Evolutionary conservation across 1,140 invertebrate species (phyloP).

Genomic region (Philotrypesis tridentata): DNA sequence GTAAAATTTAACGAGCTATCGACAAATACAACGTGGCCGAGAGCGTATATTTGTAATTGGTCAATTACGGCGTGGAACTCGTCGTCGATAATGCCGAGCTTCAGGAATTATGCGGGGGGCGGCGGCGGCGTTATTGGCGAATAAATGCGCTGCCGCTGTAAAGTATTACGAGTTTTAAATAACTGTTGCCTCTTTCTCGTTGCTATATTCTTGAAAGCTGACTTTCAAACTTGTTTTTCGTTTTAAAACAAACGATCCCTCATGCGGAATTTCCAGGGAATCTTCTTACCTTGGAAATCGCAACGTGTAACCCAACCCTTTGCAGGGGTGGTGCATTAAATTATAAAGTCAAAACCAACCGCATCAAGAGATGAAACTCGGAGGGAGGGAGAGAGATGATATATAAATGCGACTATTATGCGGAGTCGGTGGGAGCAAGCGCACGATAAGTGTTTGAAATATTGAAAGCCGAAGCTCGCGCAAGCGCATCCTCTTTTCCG

Average conservation of each 20-base stretch:
- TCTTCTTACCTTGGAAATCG: constrained; percentile 23
- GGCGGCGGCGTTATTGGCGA: neutral
- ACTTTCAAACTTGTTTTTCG: no score
- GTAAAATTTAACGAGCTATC: constrained; percentile 8
- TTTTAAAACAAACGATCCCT: no score
- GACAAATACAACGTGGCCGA: neutral
- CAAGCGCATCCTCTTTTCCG: constrained; percentile 39
- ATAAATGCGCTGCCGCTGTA: neutral
- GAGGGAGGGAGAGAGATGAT: constrained; percentile 60
- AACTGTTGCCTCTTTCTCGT: neutral
- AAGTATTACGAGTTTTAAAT: neutral
- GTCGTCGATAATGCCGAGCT: neutral
- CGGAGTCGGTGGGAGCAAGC: constrained; percentile 43
- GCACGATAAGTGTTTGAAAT: constrained; percentile 73
- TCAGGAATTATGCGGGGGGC: neutral
- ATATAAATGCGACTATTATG: constrained; percentile 73
- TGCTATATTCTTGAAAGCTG: neutral
- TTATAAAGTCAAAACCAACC: constrained; percentile 70
- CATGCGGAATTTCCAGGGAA: constrained; percentile 55
- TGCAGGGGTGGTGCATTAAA: constrained; percentile 61
- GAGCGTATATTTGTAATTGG: constrained; percentile 11
- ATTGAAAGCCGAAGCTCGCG: constrained; percentile 70
- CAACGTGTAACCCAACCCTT: constrained; percentile 63
- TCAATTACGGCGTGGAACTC: neutral
- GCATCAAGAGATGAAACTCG: constrained; percentile 9